These are phyloP conservation scores for Macrochelys suwanniensis DNA, from an alignment of 2,797 vertebrate species.

Conservation along the genomic window DNA sequence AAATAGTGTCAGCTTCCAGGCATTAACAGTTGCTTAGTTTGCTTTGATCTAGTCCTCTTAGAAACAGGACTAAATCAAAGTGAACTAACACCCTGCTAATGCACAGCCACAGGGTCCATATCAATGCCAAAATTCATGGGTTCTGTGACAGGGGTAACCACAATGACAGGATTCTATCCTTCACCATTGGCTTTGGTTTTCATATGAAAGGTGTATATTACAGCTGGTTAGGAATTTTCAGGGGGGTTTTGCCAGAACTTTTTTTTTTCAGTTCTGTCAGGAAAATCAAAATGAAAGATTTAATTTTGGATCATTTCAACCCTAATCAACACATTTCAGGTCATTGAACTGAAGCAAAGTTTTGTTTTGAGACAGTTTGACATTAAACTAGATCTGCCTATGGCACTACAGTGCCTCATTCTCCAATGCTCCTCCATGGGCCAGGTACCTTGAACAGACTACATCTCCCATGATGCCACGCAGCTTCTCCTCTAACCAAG, in stretches of 20 bases:
- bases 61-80: too few relatives aligned
- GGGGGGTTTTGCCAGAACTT: background rate
- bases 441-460: background rate
- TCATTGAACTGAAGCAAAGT: background rate
- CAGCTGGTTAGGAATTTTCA: background rate
- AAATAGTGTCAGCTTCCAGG: background rate
- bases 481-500: background rate
- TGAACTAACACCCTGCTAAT: background rate
- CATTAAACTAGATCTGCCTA: background rate
- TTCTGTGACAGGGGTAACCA: background rate
- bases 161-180: background rate
- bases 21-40: background rate
- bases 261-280: background rate
- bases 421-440: background rate
- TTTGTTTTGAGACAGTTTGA: background rate
- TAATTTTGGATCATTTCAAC: background rate
- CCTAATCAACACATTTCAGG: background rate
- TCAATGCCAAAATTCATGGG: background rate
- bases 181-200: background rate
- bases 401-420: background rate
- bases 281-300: background rate
- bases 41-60: background rate
- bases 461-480: background rate
- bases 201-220: background rate
- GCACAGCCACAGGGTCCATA: background rate